phyloP scores from a whole-genome alignment of 30 jellyfish, hydroid and myxozoan species.

The Nemopilema nomurai region DNA sequence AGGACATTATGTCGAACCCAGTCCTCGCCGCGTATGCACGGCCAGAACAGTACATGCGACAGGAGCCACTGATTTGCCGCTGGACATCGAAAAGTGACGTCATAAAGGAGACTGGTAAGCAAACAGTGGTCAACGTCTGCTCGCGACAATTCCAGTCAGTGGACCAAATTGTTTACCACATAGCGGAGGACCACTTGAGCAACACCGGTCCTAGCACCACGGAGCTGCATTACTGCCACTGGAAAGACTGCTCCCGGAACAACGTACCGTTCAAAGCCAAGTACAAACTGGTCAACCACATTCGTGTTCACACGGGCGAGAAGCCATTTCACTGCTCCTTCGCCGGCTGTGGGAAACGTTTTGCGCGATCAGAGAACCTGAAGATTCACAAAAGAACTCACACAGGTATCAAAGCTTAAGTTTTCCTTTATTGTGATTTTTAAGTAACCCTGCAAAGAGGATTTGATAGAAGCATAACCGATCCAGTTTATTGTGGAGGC shows the following conservation, averaged over 20 bases:
- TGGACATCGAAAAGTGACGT: conserved; percentile 62
- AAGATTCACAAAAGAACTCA: conserved; percentile 92
- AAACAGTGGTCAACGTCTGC: conserved; percentile 50
- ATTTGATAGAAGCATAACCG: too few relatives aligned
- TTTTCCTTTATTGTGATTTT: not conserved
- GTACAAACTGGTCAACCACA: conserved; percentile 90
- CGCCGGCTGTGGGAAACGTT: conserved; percentile 91
- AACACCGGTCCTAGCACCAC: conserved; percentile 77
- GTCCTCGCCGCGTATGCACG: conserved; percentile 60
- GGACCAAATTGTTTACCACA: conserved; percentile 84
- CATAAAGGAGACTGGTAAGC: conserved; percentile 35
- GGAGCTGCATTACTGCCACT: conserved; percentile 84
- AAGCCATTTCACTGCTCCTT: conserved; percentile 94
- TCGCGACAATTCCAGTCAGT: conserved; percentile 73
- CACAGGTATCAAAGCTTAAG: conserved; percentile 61
- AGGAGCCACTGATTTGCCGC: conserved; percentile 57
- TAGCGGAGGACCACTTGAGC: conserved; percentile 85
- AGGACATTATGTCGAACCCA: conserved; percentile 37
- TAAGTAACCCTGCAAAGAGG: too few relatives aligned
- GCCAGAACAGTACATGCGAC: conserved; percentile 64
- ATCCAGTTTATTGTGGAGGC: too few relatives aligned
- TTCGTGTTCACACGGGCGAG: conserved; percentile 95
- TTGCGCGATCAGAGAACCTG: conserved; percentile 92
- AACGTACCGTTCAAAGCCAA: conserved; percentile 90
- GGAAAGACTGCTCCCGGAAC: conserved; percentile 93